phyloP scores from a whole-genome alignment of 1,140 invertebrate species.

The Zaprionus africanus region DNA sequence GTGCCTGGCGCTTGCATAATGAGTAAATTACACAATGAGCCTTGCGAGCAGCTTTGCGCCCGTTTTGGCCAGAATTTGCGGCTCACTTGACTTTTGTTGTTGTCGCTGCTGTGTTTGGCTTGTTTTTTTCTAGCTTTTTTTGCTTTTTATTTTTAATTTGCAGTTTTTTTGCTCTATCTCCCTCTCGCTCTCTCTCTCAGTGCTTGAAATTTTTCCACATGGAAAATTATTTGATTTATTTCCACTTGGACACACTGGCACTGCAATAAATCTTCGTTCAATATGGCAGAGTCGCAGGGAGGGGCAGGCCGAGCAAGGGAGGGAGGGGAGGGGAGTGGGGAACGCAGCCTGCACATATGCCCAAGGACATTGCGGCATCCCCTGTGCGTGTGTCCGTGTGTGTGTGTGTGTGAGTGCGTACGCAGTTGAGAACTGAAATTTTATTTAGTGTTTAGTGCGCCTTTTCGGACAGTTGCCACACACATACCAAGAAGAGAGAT shows the following conservation, averaged over 20 bases:
- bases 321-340: not conserved
- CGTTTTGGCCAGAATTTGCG: slow-evolving; percentile 41
- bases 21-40: slow-evolving; percentile 80
- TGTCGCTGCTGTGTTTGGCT: slow-evolving; percentile 32
- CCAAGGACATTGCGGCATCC: slow-evolving; percentile 69
- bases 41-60: slow-evolving; percentile 46
- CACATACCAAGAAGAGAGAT: slow-evolving; percentile 38
- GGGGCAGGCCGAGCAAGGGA: slow-evolving; percentile 15
- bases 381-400: slow-evolving; percentile 37
- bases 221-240: slow-evolving; percentile 84
- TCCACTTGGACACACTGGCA: slow-evolving; percentile 82
- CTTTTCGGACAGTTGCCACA: slow-evolving; percentile 73
- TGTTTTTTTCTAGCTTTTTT: too few species aligned
- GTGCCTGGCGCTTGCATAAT: slow-evolving; percentile 62
- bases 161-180: slow-evolving; percentile 4
- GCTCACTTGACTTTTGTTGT: slow-evolving; percentile 67
- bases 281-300: slow-evolving; percentile 68
- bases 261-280: slow-evolving; percentile 83
- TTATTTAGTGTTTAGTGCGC: slow-evolving; percentile 82
- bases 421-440: slow-evolving; percentile 80
- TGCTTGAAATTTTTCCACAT: slow-evolving; percentile 82
- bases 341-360: slow-evolving; percentile 49
- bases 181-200: slow-evolving; percentile 24
- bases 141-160: slow-evolving; percentile 51
- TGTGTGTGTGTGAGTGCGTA: slow-evolving; percentile 37